Conservation (phyloP, 2,888 invertebrate genomes). For the Chamaedrilus cognettii region DNA sequence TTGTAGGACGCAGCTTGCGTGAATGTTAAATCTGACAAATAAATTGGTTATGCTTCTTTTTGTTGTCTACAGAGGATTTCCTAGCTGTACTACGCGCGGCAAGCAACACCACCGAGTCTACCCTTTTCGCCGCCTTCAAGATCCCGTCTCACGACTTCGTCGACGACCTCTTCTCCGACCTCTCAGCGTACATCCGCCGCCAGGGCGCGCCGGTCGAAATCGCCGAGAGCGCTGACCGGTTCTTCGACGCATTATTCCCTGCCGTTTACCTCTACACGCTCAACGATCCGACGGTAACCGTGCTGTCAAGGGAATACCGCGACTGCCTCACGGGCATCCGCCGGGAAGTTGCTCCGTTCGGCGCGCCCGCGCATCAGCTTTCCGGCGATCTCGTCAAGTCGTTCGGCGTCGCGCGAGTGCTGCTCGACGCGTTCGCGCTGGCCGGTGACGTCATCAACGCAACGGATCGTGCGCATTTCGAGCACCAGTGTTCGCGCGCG, state of each 20-base stretch:
- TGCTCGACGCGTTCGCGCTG: conserved; percentile 45
- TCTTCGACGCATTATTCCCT: conserved; percentile 83
- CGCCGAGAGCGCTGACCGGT: conserved; percentile 58
- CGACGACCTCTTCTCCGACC: conserved; percentile 73
- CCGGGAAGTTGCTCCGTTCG: conserved; percentile 66
- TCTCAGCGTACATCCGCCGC: conserved; percentile 65
- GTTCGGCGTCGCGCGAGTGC: conserved; percentile 42
- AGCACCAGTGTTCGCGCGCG: conserved; percentile 45
- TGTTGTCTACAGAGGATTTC: conserved; percentile 86
- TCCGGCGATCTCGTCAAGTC: conserved; percentile 42
- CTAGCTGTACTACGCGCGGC: conserved; percentile 75
- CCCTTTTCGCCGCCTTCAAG: conserved; percentile 77
- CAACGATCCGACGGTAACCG: conserved; percentile 61
- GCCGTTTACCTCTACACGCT: conserved; percentile 70
- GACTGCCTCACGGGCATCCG: conserved; percentile 76
- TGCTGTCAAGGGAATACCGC: conserved; percentile 79
- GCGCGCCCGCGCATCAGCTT: conserved; percentile 44
- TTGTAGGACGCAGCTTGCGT: too few relatives aligned
- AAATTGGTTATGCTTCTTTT: too few relatives aligned
- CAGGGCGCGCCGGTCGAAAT: conserved; percentile 42
- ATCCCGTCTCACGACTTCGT: conserved; percentile 64
- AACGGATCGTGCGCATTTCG: conserved; percentile 43
- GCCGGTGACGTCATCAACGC: conserved; percentile 46
- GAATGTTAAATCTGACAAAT: too few relatives aligned
- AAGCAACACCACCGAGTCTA: conserved; percentile 79